Percentiles rank a stretch among this genome's conserved stretches.
These are phyloP conservation scores for Crax fasciolata DNA, from an alignment of 2,797 vertebrate genomes.

Conservation along the genomic window DNA sequence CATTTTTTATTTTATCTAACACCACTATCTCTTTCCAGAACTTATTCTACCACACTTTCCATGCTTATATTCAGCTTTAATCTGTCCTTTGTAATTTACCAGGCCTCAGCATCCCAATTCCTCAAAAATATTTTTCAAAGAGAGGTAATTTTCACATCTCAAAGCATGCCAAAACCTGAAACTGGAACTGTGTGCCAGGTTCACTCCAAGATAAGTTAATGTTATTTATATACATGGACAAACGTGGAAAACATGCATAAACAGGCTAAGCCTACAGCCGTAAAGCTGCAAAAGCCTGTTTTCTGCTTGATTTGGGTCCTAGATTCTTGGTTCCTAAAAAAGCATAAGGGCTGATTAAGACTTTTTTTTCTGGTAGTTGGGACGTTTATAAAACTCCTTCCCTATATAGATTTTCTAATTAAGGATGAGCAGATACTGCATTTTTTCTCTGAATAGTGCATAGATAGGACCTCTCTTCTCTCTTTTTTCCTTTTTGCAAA, in stretches of 20 bases:
- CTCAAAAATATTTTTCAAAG: background rate
- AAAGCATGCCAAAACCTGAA: background rate
- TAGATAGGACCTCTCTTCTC: rapidly evolving
- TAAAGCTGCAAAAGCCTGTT: background rate
- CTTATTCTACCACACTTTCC: background rate
- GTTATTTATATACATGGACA: background rate
- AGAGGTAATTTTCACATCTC: background rate
- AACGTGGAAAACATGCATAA: background rate
- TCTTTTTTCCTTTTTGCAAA: background rate
- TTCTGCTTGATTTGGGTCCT: background rate
- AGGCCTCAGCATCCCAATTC: background rate
- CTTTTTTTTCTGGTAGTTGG: background rate
- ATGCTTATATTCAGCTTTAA: background rate
- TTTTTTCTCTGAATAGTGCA: background rate
- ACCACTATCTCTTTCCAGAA: background rate
- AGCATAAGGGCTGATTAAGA: background rate
- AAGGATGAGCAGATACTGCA: background rate
- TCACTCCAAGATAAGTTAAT: background rate
- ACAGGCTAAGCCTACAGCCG: background rate
- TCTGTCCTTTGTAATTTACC: background rate
- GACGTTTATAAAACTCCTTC: background rate
- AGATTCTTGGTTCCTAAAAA: background rate
- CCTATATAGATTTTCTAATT: background rate
- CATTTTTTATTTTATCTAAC: background rate
- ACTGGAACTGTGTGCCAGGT: background rate